Percentiles rank a stretch among this genome's conserved stretches.
These are phyloP conservation scores for Trachelipus rathkii DNA, from an alignment of 1,140 invertebrate species.

Conservation along the genomic window DNA sequence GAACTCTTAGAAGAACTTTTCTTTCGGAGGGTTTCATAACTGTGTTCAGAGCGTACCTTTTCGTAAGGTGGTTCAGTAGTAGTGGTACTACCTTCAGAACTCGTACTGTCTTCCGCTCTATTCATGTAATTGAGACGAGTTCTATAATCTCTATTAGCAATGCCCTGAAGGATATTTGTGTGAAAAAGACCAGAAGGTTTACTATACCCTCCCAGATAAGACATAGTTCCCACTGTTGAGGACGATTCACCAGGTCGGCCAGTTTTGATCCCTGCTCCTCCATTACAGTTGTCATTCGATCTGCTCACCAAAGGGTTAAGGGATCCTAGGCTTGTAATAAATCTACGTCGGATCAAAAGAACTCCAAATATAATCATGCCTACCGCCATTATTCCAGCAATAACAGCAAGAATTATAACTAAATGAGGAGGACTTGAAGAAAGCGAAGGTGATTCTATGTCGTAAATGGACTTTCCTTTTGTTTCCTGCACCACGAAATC, in stretches of 20 bases:
- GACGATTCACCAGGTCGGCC: constrained; percentile 16
- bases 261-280: constrained; percentile 21
- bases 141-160: neutral
- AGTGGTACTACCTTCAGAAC: constrained; percentile 26
- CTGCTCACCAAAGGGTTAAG: constrained; percentile 29
- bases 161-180: constrained; percentile 27
- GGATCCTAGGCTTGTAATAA: constrained; percentile 30
- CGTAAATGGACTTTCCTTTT: constrained; percentile 34
- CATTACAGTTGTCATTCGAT: constrained; percentile 26
- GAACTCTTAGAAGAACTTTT: neutral
- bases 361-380: constrained; percentile 35
- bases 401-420: constrained; percentile 36
- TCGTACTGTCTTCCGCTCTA: constrained; percentile 31
- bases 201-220: neutral
- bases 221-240: neutral
- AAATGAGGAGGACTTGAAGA: constrained; percentile 23
- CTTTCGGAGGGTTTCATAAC: constrained; percentile 42
- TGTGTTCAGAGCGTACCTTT: constrained; percentile 40
- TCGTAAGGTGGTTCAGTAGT: constrained; percentile 39
- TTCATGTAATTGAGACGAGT: constrained; percentile 22
- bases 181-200: constrained; percentile 19
- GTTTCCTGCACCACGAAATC: neutral
- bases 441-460: constrained; percentile 17
- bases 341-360: constrained; percentile 29
- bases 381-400: constrained; percentile 38